Conservation (phyloP, 2,797 vertebrate species). For the Rhinogobio ventralis region DNA sequence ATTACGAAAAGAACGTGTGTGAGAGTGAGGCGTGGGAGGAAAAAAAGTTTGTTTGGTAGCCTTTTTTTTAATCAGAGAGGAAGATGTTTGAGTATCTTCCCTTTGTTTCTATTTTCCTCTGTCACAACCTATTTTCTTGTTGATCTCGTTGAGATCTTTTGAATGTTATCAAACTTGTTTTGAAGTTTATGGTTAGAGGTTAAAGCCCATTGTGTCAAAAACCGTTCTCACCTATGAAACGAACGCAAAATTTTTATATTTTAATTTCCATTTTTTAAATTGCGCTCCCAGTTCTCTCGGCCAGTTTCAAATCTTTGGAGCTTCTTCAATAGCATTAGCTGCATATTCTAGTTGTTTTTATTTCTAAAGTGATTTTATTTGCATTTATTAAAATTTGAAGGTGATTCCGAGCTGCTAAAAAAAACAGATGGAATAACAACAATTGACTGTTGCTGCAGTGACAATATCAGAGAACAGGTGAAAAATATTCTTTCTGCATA, state of each 20-base stretch:
- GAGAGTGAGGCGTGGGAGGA: slow-evolving; percentile 29
- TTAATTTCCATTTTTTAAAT: slow-evolving; percentile 49
- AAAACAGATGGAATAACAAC: slow-evolving; percentile 69
- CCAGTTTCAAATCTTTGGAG: slow-evolving; percentile 59
- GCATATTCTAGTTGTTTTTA: slow-evolving; percentile 62
- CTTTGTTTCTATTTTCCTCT: slow-evolving; percentile 54
- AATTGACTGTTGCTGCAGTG: slow-evolving; percentile 82
- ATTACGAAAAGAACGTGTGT: slow-evolving; percentile 25
- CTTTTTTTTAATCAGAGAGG: slow-evolving; percentile 55
- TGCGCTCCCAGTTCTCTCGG: slow-evolving; percentile 52
- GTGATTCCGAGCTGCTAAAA: slow-evolving; percentile 86
- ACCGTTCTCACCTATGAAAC: slow-evolving; percentile 49
- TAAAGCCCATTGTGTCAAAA: slow-evolving; percentile 61
- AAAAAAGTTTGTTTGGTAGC: slow-evolving; percentile 48
- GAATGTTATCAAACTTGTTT: slow-evolving; percentile 88
- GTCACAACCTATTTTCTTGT: slow-evolving; percentile 69
- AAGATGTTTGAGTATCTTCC: slow-evolving; percentile 59
- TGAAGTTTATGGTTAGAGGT: slow-evolving; percentile 85
- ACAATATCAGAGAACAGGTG: slow-evolving; percentile 81
- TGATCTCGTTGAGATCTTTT: slow-evolving; percentile 89
- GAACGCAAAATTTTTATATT: slow-evolving; percentile 41
- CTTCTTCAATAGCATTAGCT: slow-evolving; percentile 48
- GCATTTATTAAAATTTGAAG: slow-evolving; percentile 82
- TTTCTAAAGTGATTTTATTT: slow-evolving; percentile 68
- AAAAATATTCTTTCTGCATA: slow-evolving; percentile 88